A percentile compares a stretch with the other conserved stretches of the same genome.
phyloP scores from a whole-genome alignment of 23 tunicate species.

The Halocynthia roretzi region DNA sequence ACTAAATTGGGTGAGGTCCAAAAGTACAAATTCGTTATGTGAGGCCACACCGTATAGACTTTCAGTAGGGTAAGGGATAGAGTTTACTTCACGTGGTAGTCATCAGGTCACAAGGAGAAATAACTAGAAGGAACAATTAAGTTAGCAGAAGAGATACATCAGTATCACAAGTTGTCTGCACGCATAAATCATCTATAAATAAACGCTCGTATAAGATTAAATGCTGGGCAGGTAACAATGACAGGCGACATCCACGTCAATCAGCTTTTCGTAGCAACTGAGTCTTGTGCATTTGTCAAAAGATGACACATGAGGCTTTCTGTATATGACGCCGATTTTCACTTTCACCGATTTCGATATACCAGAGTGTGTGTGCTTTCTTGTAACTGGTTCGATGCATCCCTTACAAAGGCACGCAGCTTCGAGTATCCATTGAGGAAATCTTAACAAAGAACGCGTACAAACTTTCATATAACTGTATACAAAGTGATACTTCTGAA shows the following conservation, averaged over 20 bases:
- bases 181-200: too few relatives aligned
- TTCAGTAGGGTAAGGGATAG: too few relatives aligned
- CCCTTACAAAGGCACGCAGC: conserved; percentile 33
- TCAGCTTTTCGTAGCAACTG: conserved; percentile 7
- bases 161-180: too few relatives aligned
- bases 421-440: conserved; percentile 28
- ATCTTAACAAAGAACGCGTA: background rate
- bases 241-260: conserved; percentile 18
- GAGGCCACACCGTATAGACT: too few relatives aligned
- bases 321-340: conserved; percentile 8
- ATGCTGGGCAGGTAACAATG: conserved; percentile 11
- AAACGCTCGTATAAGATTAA: background rate
- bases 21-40: too few relatives aligned
- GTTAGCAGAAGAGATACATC: too few relatives aligned
- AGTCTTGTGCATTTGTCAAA: conserved; percentile 9
- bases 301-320: background rate
- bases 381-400: conserved; percentile 24
- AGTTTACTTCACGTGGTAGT: too few relatives aligned
- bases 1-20: too few relatives aligned
- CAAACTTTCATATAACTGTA: too few relatives aligned
- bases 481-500: background rate
- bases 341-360: conserved; percentile 7
- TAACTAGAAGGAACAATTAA: too few relatives aligned
- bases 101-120: too few relatives aligned
- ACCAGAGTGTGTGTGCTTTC: conserved; percentile 2